Evolutionary conservation across 37 sponge, comb jelly and placozoan genomes (phyloP), one percentile per base, ranked within the genome.

Genomic region (Dysidea cf. avara): DNA sequence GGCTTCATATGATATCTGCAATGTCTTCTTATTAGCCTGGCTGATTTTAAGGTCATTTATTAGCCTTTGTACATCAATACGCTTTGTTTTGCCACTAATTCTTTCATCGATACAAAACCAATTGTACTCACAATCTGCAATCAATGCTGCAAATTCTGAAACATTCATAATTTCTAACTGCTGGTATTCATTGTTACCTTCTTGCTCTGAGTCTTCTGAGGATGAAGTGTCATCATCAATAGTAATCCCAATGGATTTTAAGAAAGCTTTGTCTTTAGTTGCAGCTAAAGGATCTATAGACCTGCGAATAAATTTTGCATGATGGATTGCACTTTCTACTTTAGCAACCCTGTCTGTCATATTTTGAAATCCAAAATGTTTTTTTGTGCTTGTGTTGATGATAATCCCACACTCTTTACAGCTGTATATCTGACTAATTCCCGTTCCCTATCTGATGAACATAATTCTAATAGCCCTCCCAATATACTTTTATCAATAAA

Each of bases 321-420:
- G 28, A 26, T 1, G 13, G 24, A 71, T 61, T 26, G 61, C 59
- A 24, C 46, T 28, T 71, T 81, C 66, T 20, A 79, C 80, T 28
- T 50, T 31, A 34, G 29, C 46, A 13, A 53, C 34, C 25, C 51
- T 48, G 49, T 66, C 38, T 5, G 20, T 20, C 68, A 81, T 71
- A 24, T 54, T 62, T 33, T 72, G 40, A 71, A 81, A 71, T 21
- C 81, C 81, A 81, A 33, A 71, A 26, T 33, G 50, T n/a, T n/a
- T 2, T 7, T 29, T 3, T 57, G 55, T 64, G 72, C 72, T 54
- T 12, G 25, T 21, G 72, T 71, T 7, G 57, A 14, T 32, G 57
- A 36, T 25, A 71, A 14, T 7, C 72, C 72, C 57, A 71, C 13
- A 58, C 6, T 20, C n/a, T 47, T 43, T 24, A 47, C 43, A 3